These are phyloP conservation scores for Sisyra nigra DNA, from an alignment of 2,888 invertebrate genomes.

Conservation along the genomic window DNA sequence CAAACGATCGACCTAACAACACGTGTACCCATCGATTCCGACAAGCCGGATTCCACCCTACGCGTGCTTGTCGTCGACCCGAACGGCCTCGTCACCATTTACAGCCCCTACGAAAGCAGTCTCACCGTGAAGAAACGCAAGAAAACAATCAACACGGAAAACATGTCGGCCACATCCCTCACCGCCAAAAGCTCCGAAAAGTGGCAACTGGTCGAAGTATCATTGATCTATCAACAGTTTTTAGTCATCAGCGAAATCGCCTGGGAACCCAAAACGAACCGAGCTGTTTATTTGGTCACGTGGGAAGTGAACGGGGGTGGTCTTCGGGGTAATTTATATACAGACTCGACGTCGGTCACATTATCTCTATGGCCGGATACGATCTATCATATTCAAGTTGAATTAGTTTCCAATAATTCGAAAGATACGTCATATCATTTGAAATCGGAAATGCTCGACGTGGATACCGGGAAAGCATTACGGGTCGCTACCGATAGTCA, in stretches of 20 bases:
- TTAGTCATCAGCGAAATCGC: constrained; percentile 54
- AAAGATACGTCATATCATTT: constrained; percentile 36
- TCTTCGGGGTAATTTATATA: constrained; percentile 64
- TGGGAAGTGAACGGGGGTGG: constrained; percentile 76
- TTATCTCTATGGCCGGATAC: constrained; percentile 69
- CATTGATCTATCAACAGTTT: constrained; percentile 55
- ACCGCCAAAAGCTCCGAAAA: constrained; percentile 29
- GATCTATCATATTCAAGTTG: constrained; percentile 65
- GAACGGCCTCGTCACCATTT: constrained; percentile 52
- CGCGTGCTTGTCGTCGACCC: constrained; percentile 52
- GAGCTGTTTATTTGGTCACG: constrained; percentile 59
- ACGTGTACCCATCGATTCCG: constrained; percentile 44
- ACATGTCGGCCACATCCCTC: constrained; percentile 27
- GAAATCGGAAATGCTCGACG: constrained; percentile 46
- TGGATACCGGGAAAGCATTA: constrained; percentile 44
- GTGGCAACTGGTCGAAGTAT: constrained; percentile 50
- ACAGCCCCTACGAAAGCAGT: constrained; percentile 44
- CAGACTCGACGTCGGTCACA: constrained; percentile 63
- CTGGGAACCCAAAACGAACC: constrained; percentile 49
- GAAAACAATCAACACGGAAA: constrained; percentile 32
- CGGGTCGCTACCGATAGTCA: constrained; percentile 47
- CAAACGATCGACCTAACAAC: constrained; percentile 48
- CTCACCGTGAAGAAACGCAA: constrained; percentile 25
- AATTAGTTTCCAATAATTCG: constrained; percentile 41
- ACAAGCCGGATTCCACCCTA: constrained; percentile 39